phyloP scores from a whole-genome alignment of 2,888 invertebrate species.

The Conomelus anceps region DNA sequence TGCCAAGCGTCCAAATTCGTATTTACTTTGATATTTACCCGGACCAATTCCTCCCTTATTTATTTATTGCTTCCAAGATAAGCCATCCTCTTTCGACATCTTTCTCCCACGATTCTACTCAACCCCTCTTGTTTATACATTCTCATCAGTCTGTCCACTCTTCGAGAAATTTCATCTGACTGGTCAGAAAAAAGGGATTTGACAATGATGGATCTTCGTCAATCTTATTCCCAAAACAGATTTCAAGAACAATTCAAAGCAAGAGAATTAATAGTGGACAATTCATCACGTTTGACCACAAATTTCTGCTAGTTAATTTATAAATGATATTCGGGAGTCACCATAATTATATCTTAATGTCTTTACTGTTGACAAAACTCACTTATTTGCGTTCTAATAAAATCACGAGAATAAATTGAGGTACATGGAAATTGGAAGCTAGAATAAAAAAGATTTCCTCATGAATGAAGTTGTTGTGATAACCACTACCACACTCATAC shows the following conservation, averaged over 20 bases:
- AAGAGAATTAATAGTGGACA: background rate
- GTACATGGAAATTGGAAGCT: no score
- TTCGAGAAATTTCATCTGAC: background rate
- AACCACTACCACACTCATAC: background rate
- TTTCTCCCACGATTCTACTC: background rate
- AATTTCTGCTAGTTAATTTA: no score
- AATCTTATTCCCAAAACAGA: background rate
- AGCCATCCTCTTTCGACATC: background rate
- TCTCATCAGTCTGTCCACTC: background rate
- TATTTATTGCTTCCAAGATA: constrained; percentile 11
- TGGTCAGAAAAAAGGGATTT: background rate
- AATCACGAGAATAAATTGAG: no score
- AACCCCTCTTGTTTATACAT: background rate
- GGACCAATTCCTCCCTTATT: constrained; percentile 5
- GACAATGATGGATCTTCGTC: background rate
- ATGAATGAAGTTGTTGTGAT: background rate
- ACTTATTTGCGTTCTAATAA: no score
- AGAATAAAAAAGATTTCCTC: background rate
- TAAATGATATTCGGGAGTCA: background rate
- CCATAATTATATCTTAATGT: no score
- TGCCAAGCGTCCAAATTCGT: background rate
- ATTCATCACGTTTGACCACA: no score
- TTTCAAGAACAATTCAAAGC: background rate
- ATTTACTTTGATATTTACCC: background rate
- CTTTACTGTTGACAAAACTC: no score